Conservation (phyloP, 2,888 invertebrate species). For the Drosophila peninsularis region DNA sequence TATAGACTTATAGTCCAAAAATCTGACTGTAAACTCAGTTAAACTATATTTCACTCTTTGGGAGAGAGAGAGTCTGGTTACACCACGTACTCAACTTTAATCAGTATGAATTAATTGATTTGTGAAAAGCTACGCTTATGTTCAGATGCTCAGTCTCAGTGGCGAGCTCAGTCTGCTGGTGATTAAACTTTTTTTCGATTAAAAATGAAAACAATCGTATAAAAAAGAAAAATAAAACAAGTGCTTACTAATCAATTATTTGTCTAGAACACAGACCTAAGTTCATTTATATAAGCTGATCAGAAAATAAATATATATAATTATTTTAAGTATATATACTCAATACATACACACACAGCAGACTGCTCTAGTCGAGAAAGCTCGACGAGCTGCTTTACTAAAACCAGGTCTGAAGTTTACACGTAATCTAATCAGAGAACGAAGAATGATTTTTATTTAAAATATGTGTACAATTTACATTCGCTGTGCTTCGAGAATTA, state of each 20-base stretch:
- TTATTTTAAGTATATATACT: not conserved
- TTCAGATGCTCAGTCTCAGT: slow-evolving; percentile 2
- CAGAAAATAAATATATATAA: not conserved
- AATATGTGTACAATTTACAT: not conserved
- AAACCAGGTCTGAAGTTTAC: slow-evolving; percentile 1
- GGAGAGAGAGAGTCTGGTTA: not conserved
- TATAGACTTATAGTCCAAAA: too few relatives aligned
- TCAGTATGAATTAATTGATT: slow-evolving; percentile 25
- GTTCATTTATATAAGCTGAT: slow-evolving; percentile 43
- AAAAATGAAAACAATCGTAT: slow-evolving; percentile 15
- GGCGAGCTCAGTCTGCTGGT: slow-evolving; percentile 16
- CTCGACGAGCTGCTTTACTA: not conserved
- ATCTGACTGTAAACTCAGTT: not conserved
- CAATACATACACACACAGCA: not conserved
- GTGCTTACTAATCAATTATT: slow-evolving; percentile 49
- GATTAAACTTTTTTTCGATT: slow-evolving; percentile 34
- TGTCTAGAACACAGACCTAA: slow-evolving; percentile 31
- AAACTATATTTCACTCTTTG: not conserved
- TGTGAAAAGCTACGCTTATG: slow-evolving; percentile 21
- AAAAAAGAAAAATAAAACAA: slow-evolving; percentile 9
- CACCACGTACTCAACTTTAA: not conserved
- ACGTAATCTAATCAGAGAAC: slow-evolving; percentile 11
- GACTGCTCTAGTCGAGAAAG: not conserved
- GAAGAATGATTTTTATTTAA: not conserved
- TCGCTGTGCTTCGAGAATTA: not conserved